Evolutionary conservation across 2,797 vertebrate species (phyloP).

Genomic region (Galagoides demidoff): DNA sequence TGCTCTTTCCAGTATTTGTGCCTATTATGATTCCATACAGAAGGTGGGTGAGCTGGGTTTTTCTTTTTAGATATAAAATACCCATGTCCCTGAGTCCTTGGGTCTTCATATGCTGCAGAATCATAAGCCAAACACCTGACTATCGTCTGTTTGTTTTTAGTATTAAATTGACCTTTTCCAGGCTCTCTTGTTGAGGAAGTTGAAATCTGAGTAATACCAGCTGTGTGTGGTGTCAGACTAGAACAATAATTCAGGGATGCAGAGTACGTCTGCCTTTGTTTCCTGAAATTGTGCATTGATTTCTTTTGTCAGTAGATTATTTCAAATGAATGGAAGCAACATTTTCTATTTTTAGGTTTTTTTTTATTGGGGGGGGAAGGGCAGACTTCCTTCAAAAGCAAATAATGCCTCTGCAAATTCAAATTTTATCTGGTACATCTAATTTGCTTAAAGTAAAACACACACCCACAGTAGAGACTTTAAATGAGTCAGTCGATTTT

Average conservation of each 20-base stretch:
- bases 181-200: slow-evolving; percentile 68
- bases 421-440: not conserved
- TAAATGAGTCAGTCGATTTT: not conserved
- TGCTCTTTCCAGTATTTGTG: not conserved
- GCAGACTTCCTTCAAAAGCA: slow-evolving; percentile 58
- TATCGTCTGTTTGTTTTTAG: slow-evolving; percentile 52
- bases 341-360: slow-evolving; percentile 68
- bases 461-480: slow-evolving; percentile 38
- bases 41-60: not conserved
- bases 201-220: slow-evolving; percentile 60
- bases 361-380: not conserved
- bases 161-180: slow-evolving; percentile 57
- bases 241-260: slow-evolving; percentile 65
- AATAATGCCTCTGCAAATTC: slow-evolving; percentile 54
- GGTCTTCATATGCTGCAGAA: not conserved
- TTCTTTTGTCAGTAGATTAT: slow-evolving; percentile 66
- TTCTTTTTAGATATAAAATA: not conserved
- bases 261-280: slow-evolving; percentile 49
- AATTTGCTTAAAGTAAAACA: slow-evolving; percentile 63
- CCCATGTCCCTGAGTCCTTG: not conserved
- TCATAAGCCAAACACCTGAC: slow-evolving; percentile 37
- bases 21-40: not conserved
- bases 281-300: slow-evolving; percentile 81
- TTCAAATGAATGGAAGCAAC: slow-evolving; percentile 69
- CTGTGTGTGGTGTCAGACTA: slow-evolving; percentile 62